Percentiles rank a stretch among this genome's conserved stretches.
Conservation (phyloP, 2,113 vertebrate genomes). For the Dicaeum eximium region DNA sequence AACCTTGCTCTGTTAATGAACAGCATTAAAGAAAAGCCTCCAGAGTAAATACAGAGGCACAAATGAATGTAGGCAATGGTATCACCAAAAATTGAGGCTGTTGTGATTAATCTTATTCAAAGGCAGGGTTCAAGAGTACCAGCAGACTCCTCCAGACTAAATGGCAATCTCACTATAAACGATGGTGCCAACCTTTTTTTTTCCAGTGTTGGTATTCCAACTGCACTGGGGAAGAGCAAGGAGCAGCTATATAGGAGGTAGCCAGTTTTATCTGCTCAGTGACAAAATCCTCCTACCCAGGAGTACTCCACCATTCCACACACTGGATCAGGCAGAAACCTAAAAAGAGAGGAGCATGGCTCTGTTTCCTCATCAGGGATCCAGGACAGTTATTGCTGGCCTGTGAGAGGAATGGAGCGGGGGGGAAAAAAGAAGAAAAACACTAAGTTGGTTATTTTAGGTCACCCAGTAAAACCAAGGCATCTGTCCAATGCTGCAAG, state of each 20-base stretch:
- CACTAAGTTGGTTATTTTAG: neutral
- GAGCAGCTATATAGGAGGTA: neutral
- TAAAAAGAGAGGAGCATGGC: neutral
- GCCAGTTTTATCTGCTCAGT: neutral
- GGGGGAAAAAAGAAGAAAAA: accelerated
- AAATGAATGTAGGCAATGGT: neutral
- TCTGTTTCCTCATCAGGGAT: neutral
- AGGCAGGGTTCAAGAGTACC: neutral
- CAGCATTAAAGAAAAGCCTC: neutral
- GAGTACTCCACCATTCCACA: neutral
- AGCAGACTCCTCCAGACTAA: neutral
- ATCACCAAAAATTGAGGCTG: neutral
- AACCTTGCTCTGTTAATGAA: neutral
- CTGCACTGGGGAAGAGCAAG: neutral
- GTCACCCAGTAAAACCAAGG: neutral
- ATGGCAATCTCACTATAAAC: neutral
- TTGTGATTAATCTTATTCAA: neutral
- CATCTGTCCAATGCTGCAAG: neutral
- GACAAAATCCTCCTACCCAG: neutral
- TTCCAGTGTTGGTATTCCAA: neutral
- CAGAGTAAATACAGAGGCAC: neutral
- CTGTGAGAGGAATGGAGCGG: neutral
- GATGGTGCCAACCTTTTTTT: neutral
- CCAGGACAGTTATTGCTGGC: neutral
- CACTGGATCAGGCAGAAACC: neutral